Evolutionary conservation across 2,113 vertebrate genomes (phyloP).

Genomic region (Sula dactylatra): DNA sequence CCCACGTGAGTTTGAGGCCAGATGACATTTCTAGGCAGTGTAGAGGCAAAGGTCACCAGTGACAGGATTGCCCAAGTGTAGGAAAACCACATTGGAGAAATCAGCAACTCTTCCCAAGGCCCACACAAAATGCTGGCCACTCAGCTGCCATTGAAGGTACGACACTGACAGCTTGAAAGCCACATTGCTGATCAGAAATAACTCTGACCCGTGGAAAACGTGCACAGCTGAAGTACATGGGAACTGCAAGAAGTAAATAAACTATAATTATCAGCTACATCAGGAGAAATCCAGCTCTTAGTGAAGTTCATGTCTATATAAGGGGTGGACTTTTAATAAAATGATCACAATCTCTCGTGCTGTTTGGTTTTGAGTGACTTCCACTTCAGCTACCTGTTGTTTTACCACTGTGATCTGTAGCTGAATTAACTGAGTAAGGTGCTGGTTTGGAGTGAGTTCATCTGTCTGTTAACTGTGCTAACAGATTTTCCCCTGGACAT

Average conservation of each 20-base stretch:
- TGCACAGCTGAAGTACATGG: neutral
- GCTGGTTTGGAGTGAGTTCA: neutral
- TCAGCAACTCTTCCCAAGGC: neutral
- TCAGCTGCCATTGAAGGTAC: neutral
- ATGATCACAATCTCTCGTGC: neutral
- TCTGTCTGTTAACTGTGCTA: neutral
- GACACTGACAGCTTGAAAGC: neutral
- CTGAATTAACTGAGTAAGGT: neutral
- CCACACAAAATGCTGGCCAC: neutral
- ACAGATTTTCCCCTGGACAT: neutral
- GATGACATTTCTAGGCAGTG: slow-evolving; percentile 1
- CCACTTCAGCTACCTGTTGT: neutral
- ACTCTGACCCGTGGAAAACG: neutral
- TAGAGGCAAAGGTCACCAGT: neutral
- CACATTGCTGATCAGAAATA: neutral
- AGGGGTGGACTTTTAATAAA: neutral
- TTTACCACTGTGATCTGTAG: neutral
- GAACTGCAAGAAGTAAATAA: neutral
- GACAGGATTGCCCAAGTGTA: slow-evolving; percentile 4
- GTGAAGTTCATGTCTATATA: neutral
- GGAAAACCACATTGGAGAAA: neutral
- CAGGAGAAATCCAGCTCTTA: neutral
- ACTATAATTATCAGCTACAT: neutral
- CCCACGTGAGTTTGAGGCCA: slow-evolving; percentile 25
- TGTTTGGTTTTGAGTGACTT: neutral